phyloP scores from a whole-genome alignment of 2,888 invertebrate species.

The Auanema sp. region DNA sequence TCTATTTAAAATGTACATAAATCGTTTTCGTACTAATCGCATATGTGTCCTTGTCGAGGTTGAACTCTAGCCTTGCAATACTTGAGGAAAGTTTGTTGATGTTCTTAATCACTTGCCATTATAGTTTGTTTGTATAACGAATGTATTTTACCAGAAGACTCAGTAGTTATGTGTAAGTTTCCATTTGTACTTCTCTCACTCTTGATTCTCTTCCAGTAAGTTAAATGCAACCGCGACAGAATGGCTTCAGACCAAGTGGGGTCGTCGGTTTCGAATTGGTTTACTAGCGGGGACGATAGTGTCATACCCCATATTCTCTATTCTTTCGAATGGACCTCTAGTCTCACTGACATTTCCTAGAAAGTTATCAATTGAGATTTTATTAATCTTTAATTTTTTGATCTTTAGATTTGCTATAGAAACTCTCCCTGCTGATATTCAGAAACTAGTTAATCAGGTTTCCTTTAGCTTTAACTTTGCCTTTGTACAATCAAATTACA shows the following conservation, averaged over 20 bases:
- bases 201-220: conserved; percentile 11
- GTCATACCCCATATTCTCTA: conserved; percentile 47
- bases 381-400: background rate
- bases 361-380: conserved; percentile 18
- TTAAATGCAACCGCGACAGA: conserved; percentile 17
- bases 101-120: too few relatives aligned
- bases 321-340: conserved; percentile 54
- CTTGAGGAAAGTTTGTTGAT: too few relatives aligned
- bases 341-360: conserved; percentile 47
- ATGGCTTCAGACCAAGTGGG: conserved; percentile 39
- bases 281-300: conserved; percentile 54
- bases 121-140: too few relatives aligned
- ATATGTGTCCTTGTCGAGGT: too few relatives aligned
- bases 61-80: too few relatives aligned
- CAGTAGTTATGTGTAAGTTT: too few relatives aligned
- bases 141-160: too few relatives aligned
- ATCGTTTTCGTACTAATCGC: too few relatives aligned
- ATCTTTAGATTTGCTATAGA: conserved; percentile 1
- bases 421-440: background rate
- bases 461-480: conserved; percentile 7
- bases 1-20: too few relatives aligned
- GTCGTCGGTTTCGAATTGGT: conserved; percentile 44
- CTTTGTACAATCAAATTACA: conserved; percentile 9
- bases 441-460: background rate
- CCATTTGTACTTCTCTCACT: too few relatives aligned